A percentile compares a stretch with the other conserved stretches of the same genome.
Conservation (phyloP, 2,797 vertebrate species). For the Girardinus metallicus region DNA sequence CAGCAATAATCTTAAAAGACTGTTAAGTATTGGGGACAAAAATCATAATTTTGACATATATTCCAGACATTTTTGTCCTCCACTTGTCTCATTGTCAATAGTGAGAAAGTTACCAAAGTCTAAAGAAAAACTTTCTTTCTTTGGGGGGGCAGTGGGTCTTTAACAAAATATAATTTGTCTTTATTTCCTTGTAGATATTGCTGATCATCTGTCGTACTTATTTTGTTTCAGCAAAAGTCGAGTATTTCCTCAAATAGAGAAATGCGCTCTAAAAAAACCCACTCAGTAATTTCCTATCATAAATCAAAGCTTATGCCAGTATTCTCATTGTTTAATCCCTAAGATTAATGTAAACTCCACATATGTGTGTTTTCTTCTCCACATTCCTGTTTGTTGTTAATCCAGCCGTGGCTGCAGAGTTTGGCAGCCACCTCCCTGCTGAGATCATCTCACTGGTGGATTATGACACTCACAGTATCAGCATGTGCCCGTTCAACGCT, state of each 20-base stretch:
- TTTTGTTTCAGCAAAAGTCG: not conserved
- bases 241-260: conserved; percentile 3
- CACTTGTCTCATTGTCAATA: not conserved
- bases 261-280: not conserved
- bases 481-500: conserved; percentile 33
- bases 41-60: not conserved
- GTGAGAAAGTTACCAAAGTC: not conserved
- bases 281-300: not conserved
- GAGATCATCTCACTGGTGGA: conserved; percentile 55
- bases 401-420: conserved; percentile 50
- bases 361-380: not conserved
- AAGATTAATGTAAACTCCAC: not conserved
- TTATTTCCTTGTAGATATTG: not conserved
- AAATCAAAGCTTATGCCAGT: not conserved
- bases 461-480: conserved; percentile 62
- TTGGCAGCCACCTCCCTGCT: conserved; percentile 50
- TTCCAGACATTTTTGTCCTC: not conserved
- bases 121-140: not conserved
- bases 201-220: not conserved
- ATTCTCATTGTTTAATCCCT: conserved; percentile 7
- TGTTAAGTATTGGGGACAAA: not conserved
- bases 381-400: conserved; percentile 39
- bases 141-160: too few relatives aligned
- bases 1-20: not conserved
- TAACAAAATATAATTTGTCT: not conserved